phyloP scores from a whole-genome alignment of 1,140 invertebrate genomes.

The Agraylea sexmaculata region DNA sequence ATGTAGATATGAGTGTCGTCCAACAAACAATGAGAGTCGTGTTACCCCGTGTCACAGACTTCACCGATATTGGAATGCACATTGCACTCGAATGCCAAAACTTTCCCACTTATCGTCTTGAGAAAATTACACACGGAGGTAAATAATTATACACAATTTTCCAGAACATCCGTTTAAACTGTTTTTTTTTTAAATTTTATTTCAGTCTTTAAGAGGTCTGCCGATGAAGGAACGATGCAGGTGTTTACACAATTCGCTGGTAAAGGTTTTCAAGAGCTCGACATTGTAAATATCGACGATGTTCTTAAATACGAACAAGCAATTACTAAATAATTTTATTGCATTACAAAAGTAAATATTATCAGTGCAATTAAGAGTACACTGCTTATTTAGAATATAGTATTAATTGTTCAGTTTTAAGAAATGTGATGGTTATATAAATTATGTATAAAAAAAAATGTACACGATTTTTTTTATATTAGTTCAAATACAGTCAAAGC shows the following conservation, averaged over 20 bases:
- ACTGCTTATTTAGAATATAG: too few species aligned
- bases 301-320: slow-evolving; percentile 29
- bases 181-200: slow-evolving; percentile 23
- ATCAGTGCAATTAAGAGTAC: too few species aligned
- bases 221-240: slow-evolving; percentile 34
- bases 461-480: too few species aligned
- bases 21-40: slow-evolving; percentile 65
- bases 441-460: too few species aligned
- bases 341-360: too few species aligned
- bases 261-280: slow-evolving; percentile 54
- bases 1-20: slow-evolving; percentile 67
- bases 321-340: too few species aligned
- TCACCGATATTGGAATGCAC: slow-evolving; percentile 50
- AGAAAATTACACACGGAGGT: slow-evolving; percentile 47
- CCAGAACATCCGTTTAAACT: slow-evolving; percentile 9
- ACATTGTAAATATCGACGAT: slow-evolving; percentile 56
- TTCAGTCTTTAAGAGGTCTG: slow-evolving; percentile 61
- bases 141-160: slow-evolving; percentile 14
- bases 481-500: too few species aligned
- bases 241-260: slow-evolving; percentile 69
- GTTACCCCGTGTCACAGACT: slow-evolving; percentile 57
- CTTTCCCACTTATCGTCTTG: slow-evolving; percentile 62
- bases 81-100: slow-evolving; percentile 59
- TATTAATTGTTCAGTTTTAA: too few species aligned
- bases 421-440: too few species aligned